Evolutionary conservation across 2,113 vertebrate genomes (phyloP).

Genomic region (Suricata suricatta): DNA sequence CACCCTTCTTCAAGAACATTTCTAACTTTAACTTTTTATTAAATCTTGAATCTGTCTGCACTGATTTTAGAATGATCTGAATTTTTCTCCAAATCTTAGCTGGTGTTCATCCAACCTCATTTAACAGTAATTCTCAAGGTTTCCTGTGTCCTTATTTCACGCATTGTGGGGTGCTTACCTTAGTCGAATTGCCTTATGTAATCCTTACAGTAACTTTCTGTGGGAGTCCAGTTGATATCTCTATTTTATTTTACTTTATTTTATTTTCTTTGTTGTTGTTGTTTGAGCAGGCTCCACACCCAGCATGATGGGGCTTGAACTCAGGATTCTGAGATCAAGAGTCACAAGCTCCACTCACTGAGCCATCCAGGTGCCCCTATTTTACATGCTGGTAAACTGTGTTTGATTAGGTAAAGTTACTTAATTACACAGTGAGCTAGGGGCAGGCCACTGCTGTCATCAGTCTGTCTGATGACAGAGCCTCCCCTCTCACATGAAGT

Average conservation of each 20-base stretch:
- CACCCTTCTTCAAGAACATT: neutral
- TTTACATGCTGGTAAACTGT: neutral
- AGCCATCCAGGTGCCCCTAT: neutral
- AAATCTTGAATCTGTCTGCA: neutral
- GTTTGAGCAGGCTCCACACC: neutral
- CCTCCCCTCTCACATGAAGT: neutral
- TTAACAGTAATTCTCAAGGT: neutral
- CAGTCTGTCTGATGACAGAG: neutral
- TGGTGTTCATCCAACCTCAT: neutral
- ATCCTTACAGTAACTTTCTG: neutral
- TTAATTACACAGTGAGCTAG: neutral
- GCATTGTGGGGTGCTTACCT: neutral
- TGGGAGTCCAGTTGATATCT: neutral
- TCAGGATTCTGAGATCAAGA: neutral
- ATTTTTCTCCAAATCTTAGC: conserved; percentile 33
- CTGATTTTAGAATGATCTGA: neutral
- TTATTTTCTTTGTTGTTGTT: neutral
- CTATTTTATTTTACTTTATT: neutral
- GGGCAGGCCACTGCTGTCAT: neutral
- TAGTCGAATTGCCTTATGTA: neutral
- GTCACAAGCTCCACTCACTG: neutral
- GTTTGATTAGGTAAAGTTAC: neutral
- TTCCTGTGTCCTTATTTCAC: neutral
- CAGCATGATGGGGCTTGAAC: neutral
- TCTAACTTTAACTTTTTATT: neutral